These are phyloP conservation scores for Forficula auricularia DNA, from an alignment of 1,140 invertebrate species.

Conservation along the genomic window DNA sequence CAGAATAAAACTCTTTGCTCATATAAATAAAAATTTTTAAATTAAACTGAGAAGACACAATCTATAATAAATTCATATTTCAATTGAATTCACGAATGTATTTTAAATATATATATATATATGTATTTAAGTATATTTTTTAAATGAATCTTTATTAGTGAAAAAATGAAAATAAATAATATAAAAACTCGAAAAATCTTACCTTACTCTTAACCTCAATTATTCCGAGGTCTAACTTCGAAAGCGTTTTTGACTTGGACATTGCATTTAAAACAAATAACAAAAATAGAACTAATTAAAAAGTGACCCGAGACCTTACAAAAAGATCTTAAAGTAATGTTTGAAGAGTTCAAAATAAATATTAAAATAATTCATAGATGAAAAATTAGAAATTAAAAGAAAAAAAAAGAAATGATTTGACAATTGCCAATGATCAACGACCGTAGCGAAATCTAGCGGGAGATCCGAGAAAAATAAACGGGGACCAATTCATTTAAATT, in stretches of 20 bases:
- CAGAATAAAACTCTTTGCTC: no score
- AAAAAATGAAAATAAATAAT: constrained; percentile 12
- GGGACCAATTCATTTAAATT: no score
- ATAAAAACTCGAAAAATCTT: constrained; percentile 25
- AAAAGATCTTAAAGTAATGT: no score
- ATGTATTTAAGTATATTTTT: constrained; percentile 6
- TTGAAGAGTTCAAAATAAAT: no score
- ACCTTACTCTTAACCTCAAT: constrained; percentile 56
- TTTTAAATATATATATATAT: constrained; percentile 8
- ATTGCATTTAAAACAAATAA: constrained; percentile 21
- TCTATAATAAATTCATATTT: no score
- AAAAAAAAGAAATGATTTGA: no score
- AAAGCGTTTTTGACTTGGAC: constrained; percentile 49
- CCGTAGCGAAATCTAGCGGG: no score
- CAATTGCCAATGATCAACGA: no score
- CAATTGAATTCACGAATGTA: constrained; percentile 11
- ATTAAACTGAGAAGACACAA: constrained; percentile 13
- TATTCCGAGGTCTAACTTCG: constrained; percentile 38
- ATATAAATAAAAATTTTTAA: constrained; percentile 5
- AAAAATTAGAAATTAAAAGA: no score
- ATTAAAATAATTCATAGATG: no score
- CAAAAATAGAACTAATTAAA: constrained; percentile 4
- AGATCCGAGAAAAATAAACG: no score
- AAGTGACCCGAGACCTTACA: constrained; percentile 5
- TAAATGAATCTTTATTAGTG: constrained; percentile 14